Conservation (phyloP, 2,888 invertebrate genomes). For the Tiliacea citrago region DNA sequence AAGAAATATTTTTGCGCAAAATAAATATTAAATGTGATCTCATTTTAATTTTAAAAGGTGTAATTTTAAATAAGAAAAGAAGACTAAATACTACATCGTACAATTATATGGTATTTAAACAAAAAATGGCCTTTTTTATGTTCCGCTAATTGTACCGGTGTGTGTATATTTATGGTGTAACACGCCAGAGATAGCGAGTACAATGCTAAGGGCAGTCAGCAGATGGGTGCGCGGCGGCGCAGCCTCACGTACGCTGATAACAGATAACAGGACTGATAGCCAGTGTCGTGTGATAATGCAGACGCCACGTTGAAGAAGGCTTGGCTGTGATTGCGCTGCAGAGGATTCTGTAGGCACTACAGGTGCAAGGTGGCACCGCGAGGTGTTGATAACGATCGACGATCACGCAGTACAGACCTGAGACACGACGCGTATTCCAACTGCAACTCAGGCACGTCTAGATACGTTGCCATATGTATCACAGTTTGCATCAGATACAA, state of each 20-base stretch:
- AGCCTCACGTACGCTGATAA: constrained; percentile 61
- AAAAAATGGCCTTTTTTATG: no score
- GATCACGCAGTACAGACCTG: neutral
- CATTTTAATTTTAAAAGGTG: no score
- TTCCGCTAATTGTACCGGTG: no score
- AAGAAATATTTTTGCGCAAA: no score
- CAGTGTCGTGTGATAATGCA: constrained; percentile 19
- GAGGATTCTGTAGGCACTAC: neutral
- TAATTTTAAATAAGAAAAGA: no score
- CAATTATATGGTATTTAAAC: no score
- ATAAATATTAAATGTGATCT: no score
- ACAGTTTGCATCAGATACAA: neutral
- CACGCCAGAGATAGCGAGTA: constrained; percentile 31
- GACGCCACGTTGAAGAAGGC: constrained; percentile 21
- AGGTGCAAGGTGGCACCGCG: neutral
- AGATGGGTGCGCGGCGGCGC: constrained; percentile 30
- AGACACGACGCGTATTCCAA: neutral
- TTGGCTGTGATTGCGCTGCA: constrained; percentile 6
- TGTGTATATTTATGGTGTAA: constrained; percentile 14
- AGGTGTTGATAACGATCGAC: neutral
- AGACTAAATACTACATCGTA: no score
- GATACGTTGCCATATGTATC: neutral
- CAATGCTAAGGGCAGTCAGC: constrained; percentile 39
- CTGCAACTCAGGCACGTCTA: neutral
- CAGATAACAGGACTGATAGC: constrained; percentile 38